Conservation (phyloP, 2,797 vertebrate species). For the Synaphobranchus kaupii region DNA sequence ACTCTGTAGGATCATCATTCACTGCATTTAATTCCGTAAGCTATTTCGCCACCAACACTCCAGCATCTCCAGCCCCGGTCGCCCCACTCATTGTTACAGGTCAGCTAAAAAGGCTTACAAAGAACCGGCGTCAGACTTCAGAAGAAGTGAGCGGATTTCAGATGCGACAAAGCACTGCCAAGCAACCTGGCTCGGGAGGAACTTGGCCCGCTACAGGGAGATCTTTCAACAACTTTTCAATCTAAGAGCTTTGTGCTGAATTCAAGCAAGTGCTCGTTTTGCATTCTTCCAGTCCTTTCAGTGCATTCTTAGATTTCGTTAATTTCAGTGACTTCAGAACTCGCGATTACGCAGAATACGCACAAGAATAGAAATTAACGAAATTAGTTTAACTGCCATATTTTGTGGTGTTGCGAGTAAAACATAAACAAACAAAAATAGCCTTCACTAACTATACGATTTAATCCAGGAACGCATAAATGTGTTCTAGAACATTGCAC, state of each 20-base stretch:
- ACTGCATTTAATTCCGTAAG: not conserved
- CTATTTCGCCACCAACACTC: not conserved
- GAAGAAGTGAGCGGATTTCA: not conserved
- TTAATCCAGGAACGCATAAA: not conserved
- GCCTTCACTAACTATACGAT: not conserved
- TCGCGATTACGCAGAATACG: not conserved
- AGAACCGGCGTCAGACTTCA: not conserved
- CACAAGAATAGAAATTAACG: not conserved
- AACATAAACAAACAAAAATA: no score
- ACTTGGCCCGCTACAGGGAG: not conserved
- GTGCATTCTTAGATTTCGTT: not conserved
- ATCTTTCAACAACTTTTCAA: not conserved
- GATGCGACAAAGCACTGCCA: not conserved
- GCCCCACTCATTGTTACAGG: not conserved
- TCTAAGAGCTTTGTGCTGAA: conserved; percentile 3
- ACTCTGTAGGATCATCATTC: no score
- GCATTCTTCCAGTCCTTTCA: not conserved
- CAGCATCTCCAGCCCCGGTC: not conserved
- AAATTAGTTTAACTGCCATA: not conserved
- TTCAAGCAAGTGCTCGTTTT: not conserved
- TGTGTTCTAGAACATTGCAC: not conserved
- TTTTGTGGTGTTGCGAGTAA: not conserved
- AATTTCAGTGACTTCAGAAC: not conserved
- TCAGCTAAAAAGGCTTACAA: not conserved
- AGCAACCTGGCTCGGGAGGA: not conserved